Base-by-base conservation (phyloP, 2,113 vertebrate species). In the Entelurus aequoreus region DNA sequence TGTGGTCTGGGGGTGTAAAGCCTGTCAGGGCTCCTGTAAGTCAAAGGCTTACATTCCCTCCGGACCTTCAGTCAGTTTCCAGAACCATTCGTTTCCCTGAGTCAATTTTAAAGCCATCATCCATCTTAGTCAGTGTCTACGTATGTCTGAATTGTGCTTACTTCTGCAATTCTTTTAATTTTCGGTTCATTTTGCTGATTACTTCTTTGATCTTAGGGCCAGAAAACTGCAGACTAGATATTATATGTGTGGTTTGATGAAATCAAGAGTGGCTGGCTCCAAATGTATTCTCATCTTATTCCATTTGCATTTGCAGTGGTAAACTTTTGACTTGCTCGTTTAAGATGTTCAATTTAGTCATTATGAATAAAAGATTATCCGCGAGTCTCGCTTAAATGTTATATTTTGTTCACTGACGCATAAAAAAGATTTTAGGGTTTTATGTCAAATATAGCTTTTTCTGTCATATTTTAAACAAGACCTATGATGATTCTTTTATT, bases 31-130 rank as follows among this genome's bases (percentile, higher is more conserved):
- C 38, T 54, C 14, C 48, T 58, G 19, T 40, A 59, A 55, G 49
- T 72, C 63, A 44, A 11, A 55, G 12, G 38, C 4, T 37, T 14
- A 42, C 19, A 2, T 21, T 44, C 42, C 40, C 15, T 50, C 61
- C 37, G 62, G 44, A 50, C n/a, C 28, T 14, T 11, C 16, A 37
- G 61, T 50, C 55, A 21, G 48, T 63, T 63, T 60, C 49, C 9
- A 44, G 15, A 60, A 63, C 60, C 10, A n/a, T 62, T 54, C 48
- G 37, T 68, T 63, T 54, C 21, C 12, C 8, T 21, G 1, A 53
- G 57, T 65, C 54, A 13, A 37, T 65, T 58, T 42, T 54, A 40
- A 15, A 59, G 54, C 48, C 48, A 48, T 52, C 44, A 62, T 68
- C 48, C 60, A 62, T 65, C 58, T 60, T 51, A 35, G 42, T 51